Conservation (phyloP, 2,113 vertebrate genomes). For the Alligator mississippiensis region DNA sequence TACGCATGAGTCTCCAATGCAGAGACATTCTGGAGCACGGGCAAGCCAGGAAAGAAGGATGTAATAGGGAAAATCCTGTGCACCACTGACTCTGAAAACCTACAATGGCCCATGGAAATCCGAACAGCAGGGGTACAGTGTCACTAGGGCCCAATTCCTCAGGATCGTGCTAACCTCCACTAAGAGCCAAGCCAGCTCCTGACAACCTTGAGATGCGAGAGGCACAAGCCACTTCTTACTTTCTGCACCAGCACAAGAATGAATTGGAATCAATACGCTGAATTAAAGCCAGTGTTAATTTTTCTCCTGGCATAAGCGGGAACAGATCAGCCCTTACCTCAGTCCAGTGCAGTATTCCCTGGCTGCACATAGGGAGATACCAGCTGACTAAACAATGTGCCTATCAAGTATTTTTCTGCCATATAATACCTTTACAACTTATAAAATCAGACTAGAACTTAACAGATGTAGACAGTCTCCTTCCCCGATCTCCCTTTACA, state of each 20-base stretch:
- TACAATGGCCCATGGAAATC: not conserved
- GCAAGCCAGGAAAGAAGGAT: not conserved
- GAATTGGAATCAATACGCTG: not conserved
- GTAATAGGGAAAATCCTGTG: not conserved
- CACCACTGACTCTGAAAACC: not conserved
- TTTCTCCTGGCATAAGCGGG: not conserved
- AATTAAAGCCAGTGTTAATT: not conserved
- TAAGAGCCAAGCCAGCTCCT: not conserved
- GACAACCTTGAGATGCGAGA: not conserved
- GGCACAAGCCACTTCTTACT: not conserved
- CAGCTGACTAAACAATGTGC: not conserved
- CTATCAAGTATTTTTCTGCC: not conserved
- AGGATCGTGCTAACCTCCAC: too few relatives aligned
- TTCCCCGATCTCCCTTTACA: not conserved
- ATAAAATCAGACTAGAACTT: not conserved
- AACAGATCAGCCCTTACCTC: not conserved
- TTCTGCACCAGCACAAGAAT: not conserved
- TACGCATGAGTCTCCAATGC: not conserved
- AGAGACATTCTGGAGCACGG: not conserved
- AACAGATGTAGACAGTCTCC: constrained; percentile 12
- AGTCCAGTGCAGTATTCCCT: not conserved
- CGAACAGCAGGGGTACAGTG: not conserved
- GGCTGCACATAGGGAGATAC: not conserved
- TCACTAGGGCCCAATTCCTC: not conserved
- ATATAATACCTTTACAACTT: not conserved